A percentile compares a stretch with the other conserved stretches of the same genome.
phyloP scores from a whole-genome alignment of 2,888 invertebrate species.

The Papilio elwesi region DNA sequence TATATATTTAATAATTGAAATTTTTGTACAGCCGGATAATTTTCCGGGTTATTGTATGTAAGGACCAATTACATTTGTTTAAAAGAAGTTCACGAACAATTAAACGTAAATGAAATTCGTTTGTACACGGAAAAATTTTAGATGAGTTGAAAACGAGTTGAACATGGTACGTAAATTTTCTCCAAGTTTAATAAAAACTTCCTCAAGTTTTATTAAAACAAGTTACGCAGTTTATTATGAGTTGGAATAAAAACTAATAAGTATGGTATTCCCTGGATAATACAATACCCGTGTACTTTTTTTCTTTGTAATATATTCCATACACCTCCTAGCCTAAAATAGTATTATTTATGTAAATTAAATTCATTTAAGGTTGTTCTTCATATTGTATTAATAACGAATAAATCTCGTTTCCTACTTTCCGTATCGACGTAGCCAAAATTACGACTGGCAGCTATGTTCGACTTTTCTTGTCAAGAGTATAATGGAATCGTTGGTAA shows the following conservation, averaged over 20 bases:
- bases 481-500: too few relatives aligned
- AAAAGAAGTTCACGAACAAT: background rate
- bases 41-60: background rate
- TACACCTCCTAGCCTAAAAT: too few relatives aligned
- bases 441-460: too few relatives aligned
- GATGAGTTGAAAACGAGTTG: slow-evolving; percentile 19
- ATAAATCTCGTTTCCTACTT: too few relatives aligned
- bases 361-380: too few relatives aligned
- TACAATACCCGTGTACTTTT: background rate
- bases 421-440: too few relatives aligned
- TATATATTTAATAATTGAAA: too few relatives aligned
- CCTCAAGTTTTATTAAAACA: slow-evolving; percentile 8
- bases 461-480: too few relatives aligned
- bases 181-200: slow-evolving; percentile 21
- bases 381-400: too few relatives aligned
- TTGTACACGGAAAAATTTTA: background rate
- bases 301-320: too few relatives aligned
- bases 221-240: slow-evolving; percentile 6
- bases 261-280: background rate
- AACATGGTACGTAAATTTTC: slow-evolving; percentile 11
- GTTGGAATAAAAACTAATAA: slow-evolving; percentile 9
- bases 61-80: background rate
- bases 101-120: background rate
- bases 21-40: too few relatives aligned
- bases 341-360: too few relatives aligned